phyloP scores from a whole-genome alignment of 2,113 vertebrate species.

The Cebidichthys violaceus region DNA sequence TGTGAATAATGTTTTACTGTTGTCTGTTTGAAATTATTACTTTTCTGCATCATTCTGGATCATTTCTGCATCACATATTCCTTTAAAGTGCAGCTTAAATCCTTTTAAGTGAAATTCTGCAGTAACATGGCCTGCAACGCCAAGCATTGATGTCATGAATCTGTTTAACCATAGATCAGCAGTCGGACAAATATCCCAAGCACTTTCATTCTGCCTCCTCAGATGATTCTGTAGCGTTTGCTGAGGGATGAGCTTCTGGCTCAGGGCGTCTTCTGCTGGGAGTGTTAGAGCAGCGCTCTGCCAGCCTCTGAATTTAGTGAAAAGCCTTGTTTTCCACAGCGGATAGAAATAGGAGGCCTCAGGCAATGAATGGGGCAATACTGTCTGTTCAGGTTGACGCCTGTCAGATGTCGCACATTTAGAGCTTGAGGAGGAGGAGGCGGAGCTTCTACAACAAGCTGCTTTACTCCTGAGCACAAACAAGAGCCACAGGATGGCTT shows the following conservation, averaged over 20 bases:
- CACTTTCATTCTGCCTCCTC: slow-evolving; percentile 31
- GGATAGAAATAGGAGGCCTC: slow-evolving; percentile 32
- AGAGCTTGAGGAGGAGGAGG: slow-evolving; percentile 15
- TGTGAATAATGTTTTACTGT: slow-evolving; percentile 34
- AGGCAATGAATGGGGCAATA: slow-evolving; percentile 35
- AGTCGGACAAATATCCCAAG: slow-evolving; percentile 10
- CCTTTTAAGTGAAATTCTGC: background rate
- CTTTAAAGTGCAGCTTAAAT: background rate
- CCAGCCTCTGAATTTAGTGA: slow-evolving; percentile 28
- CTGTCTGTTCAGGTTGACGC: slow-evolving; percentile 48
- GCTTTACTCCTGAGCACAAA: background rate
- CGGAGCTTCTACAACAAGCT: background rate
- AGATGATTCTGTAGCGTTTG: slow-evolving; percentile 30
- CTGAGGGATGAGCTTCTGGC: slow-evolving; percentile 40
- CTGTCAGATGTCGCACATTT: slow-evolving; percentile 57
- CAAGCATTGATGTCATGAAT: slow-evolving; percentile 17
- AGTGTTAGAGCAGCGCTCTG: slow-evolving; percentile 36
- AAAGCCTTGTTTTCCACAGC: slow-evolving; percentile 50
- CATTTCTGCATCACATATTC: background rate
- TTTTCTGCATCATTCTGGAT: slow-evolving; percentile 1
- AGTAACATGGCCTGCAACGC: background rate
- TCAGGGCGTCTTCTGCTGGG: slow-evolving; percentile 22
- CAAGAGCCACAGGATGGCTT: background rate
- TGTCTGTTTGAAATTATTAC: slow-evolving; percentile 10
- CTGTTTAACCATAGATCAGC: slow-evolving; percentile 14